A percentile compares a stretch with the other conserved stretches of the same genome.
phyloP scores from a whole-genome alignment of 2,797 vertebrate species.

The Urosaurus nigricauda region DNA sequence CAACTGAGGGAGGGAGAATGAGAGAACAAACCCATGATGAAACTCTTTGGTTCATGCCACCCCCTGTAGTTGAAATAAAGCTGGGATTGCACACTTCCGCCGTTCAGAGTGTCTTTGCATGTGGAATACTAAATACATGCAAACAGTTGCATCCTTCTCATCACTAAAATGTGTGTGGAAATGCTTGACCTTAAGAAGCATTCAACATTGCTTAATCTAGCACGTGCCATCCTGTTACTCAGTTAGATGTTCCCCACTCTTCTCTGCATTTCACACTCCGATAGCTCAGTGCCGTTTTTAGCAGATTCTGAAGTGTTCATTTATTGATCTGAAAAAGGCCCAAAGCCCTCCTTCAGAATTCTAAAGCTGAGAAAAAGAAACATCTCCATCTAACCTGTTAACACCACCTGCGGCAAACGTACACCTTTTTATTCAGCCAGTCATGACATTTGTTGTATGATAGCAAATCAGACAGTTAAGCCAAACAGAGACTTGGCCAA shows the following conservation, averaged over 20 bases:
- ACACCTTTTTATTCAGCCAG: background rate
- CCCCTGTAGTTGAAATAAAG: background rate
- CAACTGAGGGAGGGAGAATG: constrained; percentile 30
- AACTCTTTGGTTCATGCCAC: background rate
- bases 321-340: constrained; percentile 20
- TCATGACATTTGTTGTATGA: background rate
- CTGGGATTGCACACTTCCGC: background rate
- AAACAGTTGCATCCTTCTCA: constrained; percentile 4
- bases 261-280: constrained; percentile 51
- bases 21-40: constrained; percentile 19
- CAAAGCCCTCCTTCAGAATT: background rate
- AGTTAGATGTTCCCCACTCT: constrained; percentile 20
- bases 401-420: constrained; percentile 1
- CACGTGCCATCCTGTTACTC: constrained; percentile 4
- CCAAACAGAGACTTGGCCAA: background rate
- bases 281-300: constrained; percentile 45
- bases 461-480: background rate
- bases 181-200: constrained; percentile 3
- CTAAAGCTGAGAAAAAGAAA: background rate
- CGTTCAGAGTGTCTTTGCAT: background rate
- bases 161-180: background rate
- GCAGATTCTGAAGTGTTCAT: constrained; percentile 24
- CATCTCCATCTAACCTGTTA: background rate
- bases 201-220: constrained; percentile 17
- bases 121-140: constrained; percentile 21